Evolutionary conservation across 2,797 vertebrate genomes (phyloP).

Genomic region (Parauchenoglanis ngamensis): DNA sequence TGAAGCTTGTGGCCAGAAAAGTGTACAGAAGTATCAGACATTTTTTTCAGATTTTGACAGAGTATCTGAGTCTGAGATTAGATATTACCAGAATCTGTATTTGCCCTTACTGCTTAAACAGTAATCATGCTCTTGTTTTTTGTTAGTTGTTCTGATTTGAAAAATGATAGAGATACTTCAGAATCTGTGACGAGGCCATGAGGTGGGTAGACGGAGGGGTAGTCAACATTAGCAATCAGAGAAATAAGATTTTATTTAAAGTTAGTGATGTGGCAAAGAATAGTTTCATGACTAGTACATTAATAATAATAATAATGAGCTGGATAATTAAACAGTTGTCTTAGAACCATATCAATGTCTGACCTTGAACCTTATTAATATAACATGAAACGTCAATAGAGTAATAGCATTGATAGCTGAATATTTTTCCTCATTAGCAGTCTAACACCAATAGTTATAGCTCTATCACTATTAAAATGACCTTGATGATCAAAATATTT

Average conservation of each 20-base stretch:
- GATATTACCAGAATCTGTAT: neutral
- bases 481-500: constrained; percentile 10
- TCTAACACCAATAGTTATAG: neutral
- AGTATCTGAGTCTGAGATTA: neutral
- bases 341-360: too few species aligned
- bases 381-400: neutral
- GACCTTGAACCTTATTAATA: neutral
- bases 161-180: neutral
- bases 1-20: constrained; percentile 4
- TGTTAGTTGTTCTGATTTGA: neutral
- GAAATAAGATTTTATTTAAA: neutral
- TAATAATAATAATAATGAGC: neutral
- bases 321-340: neutral
- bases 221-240: neutral
- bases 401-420: neutral
- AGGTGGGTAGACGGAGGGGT: neutral
- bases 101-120: neutral
- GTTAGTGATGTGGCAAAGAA: too few species aligned
- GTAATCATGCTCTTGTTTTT: neutral
- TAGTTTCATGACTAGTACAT: neutral
- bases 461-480: neutral
- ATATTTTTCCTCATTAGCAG: neutral
- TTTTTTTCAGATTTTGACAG: neutral
- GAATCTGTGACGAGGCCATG: neutral
- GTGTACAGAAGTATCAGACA: neutral